Percentiles rank a stretch among this genome's conserved stretches.
Conservation (phyloP, 2,797 vertebrate species). For the Menidia menidia region DNA sequence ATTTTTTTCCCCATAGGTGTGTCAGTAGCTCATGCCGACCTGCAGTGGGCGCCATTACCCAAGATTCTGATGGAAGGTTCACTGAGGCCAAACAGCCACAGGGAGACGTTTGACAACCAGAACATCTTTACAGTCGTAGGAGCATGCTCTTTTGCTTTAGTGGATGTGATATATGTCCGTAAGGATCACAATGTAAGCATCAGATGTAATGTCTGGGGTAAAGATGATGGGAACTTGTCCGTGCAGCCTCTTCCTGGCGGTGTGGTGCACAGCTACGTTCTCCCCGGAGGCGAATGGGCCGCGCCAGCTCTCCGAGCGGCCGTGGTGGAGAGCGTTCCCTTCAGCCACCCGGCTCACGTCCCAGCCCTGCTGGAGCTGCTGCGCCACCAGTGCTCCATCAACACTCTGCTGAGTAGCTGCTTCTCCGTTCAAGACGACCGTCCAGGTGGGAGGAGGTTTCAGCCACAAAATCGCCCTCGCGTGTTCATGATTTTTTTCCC, state of each 20-base stretch:
- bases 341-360: constrained; percentile 85
- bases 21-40: constrained; percentile 67
- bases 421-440: constrained; percentile 42
- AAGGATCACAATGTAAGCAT: background rate
- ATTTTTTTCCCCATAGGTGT: constrained; percentile 46
- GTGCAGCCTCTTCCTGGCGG: constrained; percentile 81
- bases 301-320: constrained; percentile 57
- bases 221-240: fast-evolving
- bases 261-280: constrained; percentile 79
- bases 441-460: constrained; percentile 60
- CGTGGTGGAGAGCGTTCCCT: constrained; percentile 81
- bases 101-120: constrained; percentile 34
- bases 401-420: constrained; percentile 86
- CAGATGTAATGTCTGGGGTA: background rate
- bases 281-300: constrained; percentile 70
- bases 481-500: too few relatives aligned
- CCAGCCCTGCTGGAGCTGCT: constrained; percentile 83
- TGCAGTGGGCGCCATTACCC: constrained; percentile 81
- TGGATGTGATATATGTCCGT: background rate
- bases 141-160: background rate
- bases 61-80: constrained; percentile 61
- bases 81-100: constrained; percentile 3
- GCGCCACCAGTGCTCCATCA: constrained; percentile 83
- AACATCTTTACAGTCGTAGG: constrained; percentile 72
- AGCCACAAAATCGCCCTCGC: fast-evolving